Percentiles rank a stretch among this genome's conserved stretches.
These are phyloP conservation scores for Poliocrania exsul DNA, from an alignment of 2,797 vertebrate species.

Conservation along the genomic window DNA sequence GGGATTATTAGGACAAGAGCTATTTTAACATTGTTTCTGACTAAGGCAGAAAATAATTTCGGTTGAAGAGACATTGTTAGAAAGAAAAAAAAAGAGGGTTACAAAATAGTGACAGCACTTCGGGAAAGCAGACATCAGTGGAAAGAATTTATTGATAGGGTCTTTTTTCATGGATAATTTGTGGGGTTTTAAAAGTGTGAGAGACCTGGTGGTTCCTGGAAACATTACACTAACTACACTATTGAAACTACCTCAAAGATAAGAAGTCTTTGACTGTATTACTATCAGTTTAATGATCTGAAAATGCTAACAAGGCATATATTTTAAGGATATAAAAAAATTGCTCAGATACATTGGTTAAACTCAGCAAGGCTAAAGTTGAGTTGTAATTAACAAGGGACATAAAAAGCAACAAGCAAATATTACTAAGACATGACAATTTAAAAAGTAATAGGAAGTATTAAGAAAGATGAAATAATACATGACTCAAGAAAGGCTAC, in stretches of 20 bases:
- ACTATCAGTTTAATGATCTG: neutral
- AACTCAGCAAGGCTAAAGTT: neutral
- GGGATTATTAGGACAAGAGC: neutral
- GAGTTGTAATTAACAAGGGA: neutral
- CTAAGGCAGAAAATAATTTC: neutral
- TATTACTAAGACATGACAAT: neutral
- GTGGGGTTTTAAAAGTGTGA: fast-evolving
- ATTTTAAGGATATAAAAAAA: neutral
- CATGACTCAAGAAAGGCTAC: neutral
- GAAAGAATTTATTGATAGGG: neutral
- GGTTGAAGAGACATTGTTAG: neutral
- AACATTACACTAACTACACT: neutral
- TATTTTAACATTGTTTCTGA: neutral
- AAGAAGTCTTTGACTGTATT: neutral
- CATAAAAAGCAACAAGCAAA: neutral
- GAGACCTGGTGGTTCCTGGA: neutral
- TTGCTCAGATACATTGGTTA: neutral
- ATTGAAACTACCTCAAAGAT: neutral
- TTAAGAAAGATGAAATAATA: neutral
- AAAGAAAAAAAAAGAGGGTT: neutral
- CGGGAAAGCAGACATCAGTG: neutral
- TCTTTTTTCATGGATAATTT: neutral
- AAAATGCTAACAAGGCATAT: neutral
- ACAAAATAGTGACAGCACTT: neutral
- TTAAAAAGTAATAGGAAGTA: neutral